Evolutionary conservation across 2,113 vertebrate species (phyloP).

Genomic region (Clupea harengus): DNA sequence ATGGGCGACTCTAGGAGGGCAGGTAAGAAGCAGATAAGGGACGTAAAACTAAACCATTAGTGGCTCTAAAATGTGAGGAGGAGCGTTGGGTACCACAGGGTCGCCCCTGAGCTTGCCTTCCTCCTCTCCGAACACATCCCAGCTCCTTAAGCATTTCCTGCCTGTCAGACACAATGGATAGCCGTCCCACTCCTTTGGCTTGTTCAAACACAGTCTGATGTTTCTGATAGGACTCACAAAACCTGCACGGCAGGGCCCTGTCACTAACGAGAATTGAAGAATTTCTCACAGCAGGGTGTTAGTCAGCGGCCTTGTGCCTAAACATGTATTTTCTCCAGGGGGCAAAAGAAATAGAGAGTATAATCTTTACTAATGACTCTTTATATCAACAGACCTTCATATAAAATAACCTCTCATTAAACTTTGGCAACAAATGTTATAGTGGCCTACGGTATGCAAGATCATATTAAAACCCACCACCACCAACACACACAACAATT

Average conservation of each 20-base stretch:
- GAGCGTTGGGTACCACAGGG: neutral
- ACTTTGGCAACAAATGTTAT: neutral
- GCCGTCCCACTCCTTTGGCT: neutral
- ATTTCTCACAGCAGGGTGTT: neutral
- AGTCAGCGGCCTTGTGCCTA: neutral
- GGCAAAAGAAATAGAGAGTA: neutral
- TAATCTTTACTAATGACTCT: neutral
- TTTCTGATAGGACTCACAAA: slow-evolving; percentile 3
- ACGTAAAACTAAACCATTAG: neutral
- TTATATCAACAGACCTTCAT: neutral
- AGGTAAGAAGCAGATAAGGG: neutral
- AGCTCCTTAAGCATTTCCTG: slow-evolving; percentile 4
- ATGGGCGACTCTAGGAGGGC: neutral
- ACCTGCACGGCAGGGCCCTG: slow-evolving; percentile 19
- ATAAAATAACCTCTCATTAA: neutral
- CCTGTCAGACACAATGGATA: neutral
- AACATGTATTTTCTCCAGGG: neutral
- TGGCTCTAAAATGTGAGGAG: neutral
- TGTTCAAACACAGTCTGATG: neutral
- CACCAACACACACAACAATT: neutral
- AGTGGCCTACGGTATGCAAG: neutral
- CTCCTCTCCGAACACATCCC: neutral
- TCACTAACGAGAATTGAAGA: neutral
- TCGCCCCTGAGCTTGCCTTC: neutral
- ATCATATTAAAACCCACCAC: neutral